These are phyloP conservation scores for Clistopyga incitator DNA, from an alignment of 2,888 invertebrate species.

Conservation along the genomic window DNA sequence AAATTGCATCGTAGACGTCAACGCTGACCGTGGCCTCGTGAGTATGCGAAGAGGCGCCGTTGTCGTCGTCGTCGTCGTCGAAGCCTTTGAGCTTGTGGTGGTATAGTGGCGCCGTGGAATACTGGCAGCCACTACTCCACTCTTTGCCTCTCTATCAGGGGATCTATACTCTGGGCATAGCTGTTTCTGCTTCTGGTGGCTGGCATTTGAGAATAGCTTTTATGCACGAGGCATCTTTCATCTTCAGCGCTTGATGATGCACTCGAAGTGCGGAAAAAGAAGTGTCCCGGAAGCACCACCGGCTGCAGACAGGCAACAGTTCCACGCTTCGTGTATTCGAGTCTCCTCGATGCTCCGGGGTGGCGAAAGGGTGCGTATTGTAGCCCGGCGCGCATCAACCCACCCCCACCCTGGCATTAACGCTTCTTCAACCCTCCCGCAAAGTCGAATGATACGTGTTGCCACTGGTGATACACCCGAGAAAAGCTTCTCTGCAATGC, in stretches of 20 bases:
- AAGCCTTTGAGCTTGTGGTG: conserved; percentile 42
- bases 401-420: conserved; percentile 8
- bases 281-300: conserved; percentile 57
- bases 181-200: conserved; percentile 64
- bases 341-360: conserved; percentile 36
- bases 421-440: not conserved
- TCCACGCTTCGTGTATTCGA: conserved; percentile 26
- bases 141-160: conserved; percentile 5
- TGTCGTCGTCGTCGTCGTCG: conserved; percentile 58
- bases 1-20: conserved; percentile 32
- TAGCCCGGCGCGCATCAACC: not conserved
- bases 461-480: not conserved
- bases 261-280: conserved; percentile 75
- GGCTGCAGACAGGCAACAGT: not conserved
- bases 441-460: conserved; percentile 2
- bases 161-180: conserved; percentile 26
- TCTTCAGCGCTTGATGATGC: conserved; percentile 79
- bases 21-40: conserved; percentile 52
- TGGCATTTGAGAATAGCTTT: conserved; percentile 82
- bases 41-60: conserved; percentile 37
- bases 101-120: conserved; percentile 24
- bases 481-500: not conserved
- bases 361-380: conserved; percentile 24
- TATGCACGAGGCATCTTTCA: conserved; percentile 79
- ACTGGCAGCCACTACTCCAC: conserved; percentile 21